Percentiles rank a stretch among this genome's conserved stretches.
Evolutionary conservation across 2,888 invertebrate genomes (phyloP).

Genomic region (Agonopterix alstromeriana): DNA sequence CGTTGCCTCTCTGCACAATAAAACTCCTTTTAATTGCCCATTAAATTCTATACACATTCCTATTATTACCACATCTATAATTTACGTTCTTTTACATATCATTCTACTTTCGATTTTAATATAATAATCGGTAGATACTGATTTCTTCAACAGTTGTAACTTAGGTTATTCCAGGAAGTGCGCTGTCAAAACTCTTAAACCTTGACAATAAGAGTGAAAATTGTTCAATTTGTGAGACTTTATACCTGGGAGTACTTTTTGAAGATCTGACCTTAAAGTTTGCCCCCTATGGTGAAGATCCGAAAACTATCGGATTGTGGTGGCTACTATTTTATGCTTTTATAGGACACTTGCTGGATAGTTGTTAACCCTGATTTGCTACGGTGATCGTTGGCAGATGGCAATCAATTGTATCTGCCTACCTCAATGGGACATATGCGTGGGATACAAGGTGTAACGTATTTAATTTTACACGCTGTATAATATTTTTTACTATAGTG

Average conservation of each 20-base stretch:
- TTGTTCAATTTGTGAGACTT: not conserved
- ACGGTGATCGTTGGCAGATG: too few relatives aligned
- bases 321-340: not conserved
- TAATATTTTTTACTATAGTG: too few relatives aligned
- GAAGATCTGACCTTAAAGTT: conserved; percentile 1
- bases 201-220: not conserved
- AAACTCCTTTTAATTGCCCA: conserved; percentile 26
- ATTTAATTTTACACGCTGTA: too few relatives aligned
- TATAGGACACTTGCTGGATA: too few relatives aligned
- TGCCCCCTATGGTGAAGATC: conserved; percentile 17
- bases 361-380: too few relatives aligned
- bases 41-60: conserved; percentile 29
- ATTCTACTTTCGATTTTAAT: not conserved
- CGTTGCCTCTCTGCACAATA: conserved; percentile 14
- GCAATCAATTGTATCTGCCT: too few relatives aligned
- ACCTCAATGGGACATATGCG: too few relatives aligned
- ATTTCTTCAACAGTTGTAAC: too few relatives aligned
- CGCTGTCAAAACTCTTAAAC: too few relatives aligned
- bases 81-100: not conserved
- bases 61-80: conserved; percentile 11
- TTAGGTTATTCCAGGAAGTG: too few relatives aligned
- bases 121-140: too few relatives aligned
- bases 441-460: too few relatives aligned
- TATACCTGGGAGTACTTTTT: not conserved
- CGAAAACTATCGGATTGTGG: conserved; percentile 3